Evolutionary conservation across 2,797 vertebrate genomes (phyloP).

Genomic region (Gymnodraco acuticeps): DNA sequence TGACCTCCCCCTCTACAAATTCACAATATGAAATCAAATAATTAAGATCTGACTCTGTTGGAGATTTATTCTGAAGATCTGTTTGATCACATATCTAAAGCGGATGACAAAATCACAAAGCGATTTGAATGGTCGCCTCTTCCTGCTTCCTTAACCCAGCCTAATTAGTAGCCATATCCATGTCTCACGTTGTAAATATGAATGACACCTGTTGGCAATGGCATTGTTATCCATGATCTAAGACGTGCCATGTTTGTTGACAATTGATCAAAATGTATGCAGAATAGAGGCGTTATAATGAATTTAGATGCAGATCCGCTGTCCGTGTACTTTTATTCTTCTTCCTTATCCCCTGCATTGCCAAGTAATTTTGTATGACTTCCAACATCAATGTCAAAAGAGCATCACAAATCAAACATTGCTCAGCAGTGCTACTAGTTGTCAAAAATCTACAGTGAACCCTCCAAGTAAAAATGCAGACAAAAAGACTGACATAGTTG

Average conservation of each 20-base stretch:
- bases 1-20: neutral
- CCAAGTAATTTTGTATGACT: accelerated
- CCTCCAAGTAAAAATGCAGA: neutral
- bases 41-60: neutral
- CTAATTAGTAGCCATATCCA: neutral
- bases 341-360: neutral
- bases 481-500: too few relatives aligned
- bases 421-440: too few relatives aligned
- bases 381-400: neutral
- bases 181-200: neutral
- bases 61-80: neutral
- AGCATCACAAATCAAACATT: neutral
- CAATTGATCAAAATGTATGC: too few relatives aligned
- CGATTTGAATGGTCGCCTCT: too few relatives aligned
- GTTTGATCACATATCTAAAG: neutral
- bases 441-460: too few relatives aligned
- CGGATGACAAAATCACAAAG: neutral
- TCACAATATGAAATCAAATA: neutral
- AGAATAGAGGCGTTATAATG: neutral
- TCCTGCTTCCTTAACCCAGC: neutral
- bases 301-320: neutral
- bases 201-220: neutral
- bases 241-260: neutral
- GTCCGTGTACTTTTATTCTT: neutral
- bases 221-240: neutral